Evolutionary conservation across 2,113 vertebrate genomes (phyloP).

Genomic region (Perca schrenkii): DNA sequence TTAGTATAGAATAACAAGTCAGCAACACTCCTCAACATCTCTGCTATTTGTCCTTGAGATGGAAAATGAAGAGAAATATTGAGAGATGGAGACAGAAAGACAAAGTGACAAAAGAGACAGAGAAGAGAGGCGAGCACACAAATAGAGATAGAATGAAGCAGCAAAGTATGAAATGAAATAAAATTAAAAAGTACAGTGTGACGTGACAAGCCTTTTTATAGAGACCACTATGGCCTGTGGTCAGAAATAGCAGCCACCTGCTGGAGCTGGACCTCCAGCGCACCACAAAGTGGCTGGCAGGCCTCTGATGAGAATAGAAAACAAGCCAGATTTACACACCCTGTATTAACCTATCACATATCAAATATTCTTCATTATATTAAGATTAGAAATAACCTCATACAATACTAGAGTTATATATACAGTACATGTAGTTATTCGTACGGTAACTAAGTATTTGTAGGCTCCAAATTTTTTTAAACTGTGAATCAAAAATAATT

Average conservation of each 20-base stretch:
- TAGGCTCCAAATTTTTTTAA: not conserved
- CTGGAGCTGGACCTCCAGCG: conserved; percentile 34
- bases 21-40: conserved; percentile 7
- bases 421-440: not conserved
- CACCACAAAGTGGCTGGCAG: not conserved
- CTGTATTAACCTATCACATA: not conserved
- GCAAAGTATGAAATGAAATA: conserved; percentile 5
- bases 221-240: conserved; percentile 29
- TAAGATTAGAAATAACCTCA: not conserved
- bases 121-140: not conserved
- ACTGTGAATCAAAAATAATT: not conserved
- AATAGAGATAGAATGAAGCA: not conserved
- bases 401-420: not conserved
- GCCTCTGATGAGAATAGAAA: conserved; percentile 17
- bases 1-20: conserved; percentile 27
- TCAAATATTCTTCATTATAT: not conserved
- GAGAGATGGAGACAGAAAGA: not conserved
- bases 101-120: conserved; percentile 10
- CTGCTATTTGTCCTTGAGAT: conserved; percentile 18
- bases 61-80: not conserved
- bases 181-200: conserved; percentile 16
- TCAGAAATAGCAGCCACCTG: conserved; percentile 74
- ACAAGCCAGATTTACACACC: conserved; percentile 3
- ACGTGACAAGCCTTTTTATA: conserved; percentile 52
- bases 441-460: not conserved